phyloP scores from a whole-genome alignment of 2,888 invertebrate genomes.

The Sarcophaga carnaria region DNA sequence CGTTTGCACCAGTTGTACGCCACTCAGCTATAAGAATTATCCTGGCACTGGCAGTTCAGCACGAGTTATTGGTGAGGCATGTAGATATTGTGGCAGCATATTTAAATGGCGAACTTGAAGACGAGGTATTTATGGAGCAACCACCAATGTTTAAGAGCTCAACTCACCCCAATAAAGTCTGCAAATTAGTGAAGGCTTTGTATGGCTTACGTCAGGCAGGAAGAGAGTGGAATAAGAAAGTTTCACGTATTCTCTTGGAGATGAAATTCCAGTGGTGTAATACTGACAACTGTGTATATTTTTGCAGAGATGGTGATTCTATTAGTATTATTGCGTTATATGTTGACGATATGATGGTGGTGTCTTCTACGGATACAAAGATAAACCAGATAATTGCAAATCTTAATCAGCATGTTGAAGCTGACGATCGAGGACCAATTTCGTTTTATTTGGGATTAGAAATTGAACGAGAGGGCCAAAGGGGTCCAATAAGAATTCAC shows the following conservation, averaged over 20 bases:
- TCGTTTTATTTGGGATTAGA: conserved; percentile 62
- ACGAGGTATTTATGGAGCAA: conserved; percentile 64
- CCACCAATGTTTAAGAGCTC: conserved; percentile 50
- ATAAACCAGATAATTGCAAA: conserved; percentile 37
- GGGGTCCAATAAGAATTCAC: conserved; percentile 48
- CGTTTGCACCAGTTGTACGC: too few relatives aligned
- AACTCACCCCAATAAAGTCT: conserved; percentile 40
- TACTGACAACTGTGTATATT: conserved; percentile 53
- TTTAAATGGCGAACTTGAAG: conserved; percentile 59
- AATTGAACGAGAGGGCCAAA: conserved; percentile 48
- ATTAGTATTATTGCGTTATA: conserved; percentile 44
- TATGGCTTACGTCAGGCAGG: conserved; percentile 57
- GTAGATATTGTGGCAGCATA: conserved; percentile 64
- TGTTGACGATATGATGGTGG: conserved; percentile 2
- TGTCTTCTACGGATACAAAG: conserved; percentile 21
- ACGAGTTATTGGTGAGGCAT: conserved; percentile 54
- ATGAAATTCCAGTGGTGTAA: conserved; percentile 42
- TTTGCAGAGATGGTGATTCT: conserved; percentile 28
- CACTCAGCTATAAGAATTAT: conserved; percentile 62
- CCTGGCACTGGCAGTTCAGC: conserved; percentile 58
- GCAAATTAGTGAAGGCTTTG: conserved; percentile 61
- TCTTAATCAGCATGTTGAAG: conserved; percentile 50
- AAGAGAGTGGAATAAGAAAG: conserved; percentile 54
- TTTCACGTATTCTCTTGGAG: conserved; percentile 32
- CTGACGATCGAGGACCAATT: conserved; percentile 9